Base-by-base conservation (phyloP, 1,140 invertebrate genomes). In the Polyergus mexicanus region DNA sequence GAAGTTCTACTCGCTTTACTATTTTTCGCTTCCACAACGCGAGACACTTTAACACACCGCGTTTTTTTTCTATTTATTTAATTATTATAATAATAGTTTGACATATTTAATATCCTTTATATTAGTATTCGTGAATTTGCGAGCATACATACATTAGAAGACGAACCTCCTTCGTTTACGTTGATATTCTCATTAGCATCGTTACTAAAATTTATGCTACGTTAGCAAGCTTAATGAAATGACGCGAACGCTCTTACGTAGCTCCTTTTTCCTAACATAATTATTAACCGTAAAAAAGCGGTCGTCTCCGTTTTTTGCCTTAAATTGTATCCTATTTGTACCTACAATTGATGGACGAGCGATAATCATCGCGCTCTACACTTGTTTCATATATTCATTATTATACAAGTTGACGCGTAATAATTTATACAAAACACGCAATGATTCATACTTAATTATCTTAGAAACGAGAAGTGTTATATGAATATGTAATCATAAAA, bases 181-280 rank as follows among this genome's bases (percentile, higher is more conserved):
- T 41, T 6, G 1, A 25, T 11, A 4, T 19, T 68, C n/a, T 54
- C 13, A 62, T 60, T 47, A 11, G 13, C 1, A 72, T 47, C 47
- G 60, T 81, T 62, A 47, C n/a, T 5, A 60, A 74, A 72, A 60
- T 83, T 72, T 74, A 47, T 60, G 28, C 54, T 32, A 44, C 54
- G n/a, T 62, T 62, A 6, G n/a, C 8, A 8, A 16, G 2, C n/a
- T 72, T 83, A 72, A 72, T 35, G 28, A 60, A 7, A 13, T 32
- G 28, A 54, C 16, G 47, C 68, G 4, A 51, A 51, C 4, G 68
- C 47, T 83, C 41, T 83, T 7, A 7, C 10, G 19, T 1, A 1
- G 7, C 11, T 3, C 0, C 62, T 35, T 72, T 60, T 58, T 72
- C 38, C 22, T 13, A 60, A 16, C 7, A 11, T 4, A 2, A 80